These are phyloP conservation scores for Cricetomys ansorgei DNA, from an alignment of 2,113 vertebrate genomes.

Conservation along the genomic window DNA sequence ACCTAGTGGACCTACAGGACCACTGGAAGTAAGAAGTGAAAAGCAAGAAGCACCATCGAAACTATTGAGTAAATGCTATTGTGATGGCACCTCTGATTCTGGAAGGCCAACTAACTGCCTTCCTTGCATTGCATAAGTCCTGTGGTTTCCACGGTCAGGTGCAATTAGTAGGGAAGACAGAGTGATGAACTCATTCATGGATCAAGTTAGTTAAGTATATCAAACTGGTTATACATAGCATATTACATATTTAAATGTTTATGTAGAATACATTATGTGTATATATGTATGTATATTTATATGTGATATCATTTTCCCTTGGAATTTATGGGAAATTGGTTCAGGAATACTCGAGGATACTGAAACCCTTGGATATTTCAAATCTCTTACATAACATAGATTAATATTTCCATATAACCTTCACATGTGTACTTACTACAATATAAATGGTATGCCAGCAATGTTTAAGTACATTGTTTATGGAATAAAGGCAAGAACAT, in stretches of 20 bases:
- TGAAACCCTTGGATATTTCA: background rate
- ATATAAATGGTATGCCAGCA: background rate
- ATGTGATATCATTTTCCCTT: background rate
- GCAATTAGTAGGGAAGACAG: background rate
- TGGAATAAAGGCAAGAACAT: background rate
- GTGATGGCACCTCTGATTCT: constrained; percentile 40
- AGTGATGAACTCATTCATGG: background rate
- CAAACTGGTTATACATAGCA: background rate
- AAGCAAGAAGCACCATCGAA: background rate
- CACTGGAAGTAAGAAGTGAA: background rate
- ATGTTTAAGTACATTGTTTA: background rate
- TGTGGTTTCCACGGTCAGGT: background rate
- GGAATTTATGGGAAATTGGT: background rate
- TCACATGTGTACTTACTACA: background rate
- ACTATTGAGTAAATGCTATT: background rate
- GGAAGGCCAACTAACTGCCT: background rate
- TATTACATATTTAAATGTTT: background rate
- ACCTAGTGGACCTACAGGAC: background rate
- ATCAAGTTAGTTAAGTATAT: background rate
- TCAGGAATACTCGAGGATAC: background rate
- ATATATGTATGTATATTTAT: background rate
- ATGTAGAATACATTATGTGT: background rate
- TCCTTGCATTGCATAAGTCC: background rate
- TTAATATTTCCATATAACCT: background rate
- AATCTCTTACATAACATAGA: background rate